phyloP scores from a whole-genome alignment of 2,888 invertebrate genomes.

The Chaetogeoica ovagalla region DNA sequence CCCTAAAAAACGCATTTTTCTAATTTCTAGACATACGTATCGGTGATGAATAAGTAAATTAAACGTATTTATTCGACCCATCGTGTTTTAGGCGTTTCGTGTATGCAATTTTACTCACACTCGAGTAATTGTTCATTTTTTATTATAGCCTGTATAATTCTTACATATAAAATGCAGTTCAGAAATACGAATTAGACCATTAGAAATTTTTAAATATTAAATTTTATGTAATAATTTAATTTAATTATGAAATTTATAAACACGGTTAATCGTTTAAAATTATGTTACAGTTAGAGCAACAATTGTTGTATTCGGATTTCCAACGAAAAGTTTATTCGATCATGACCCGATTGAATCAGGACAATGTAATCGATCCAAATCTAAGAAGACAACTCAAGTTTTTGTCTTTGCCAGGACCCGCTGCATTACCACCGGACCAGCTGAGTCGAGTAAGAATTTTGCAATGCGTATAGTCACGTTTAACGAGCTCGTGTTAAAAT shows the following conservation, averaged over 20 bases:
- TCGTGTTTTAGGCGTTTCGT: slow-evolving; percentile 13
- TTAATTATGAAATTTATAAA: neutral
- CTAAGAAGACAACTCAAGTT: slow-evolving; percentile 74
- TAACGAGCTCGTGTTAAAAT: slow-evolving; percentile 4
- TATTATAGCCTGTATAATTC: neutral
- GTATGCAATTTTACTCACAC: slow-evolving; percentile 26
- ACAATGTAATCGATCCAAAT: slow-evolving; percentile 69
- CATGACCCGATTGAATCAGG: slow-evolving; percentile 71
- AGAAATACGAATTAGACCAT: neutral
- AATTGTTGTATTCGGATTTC: slow-evolving; percentile 78
- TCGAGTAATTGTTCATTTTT: neutral
- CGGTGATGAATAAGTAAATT: too few relatives aligned
- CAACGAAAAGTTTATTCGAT: slow-evolving; percentile 79
- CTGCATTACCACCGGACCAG: slow-evolving; percentile 80
- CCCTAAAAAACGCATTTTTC: too few relatives aligned
- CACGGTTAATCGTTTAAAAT: neutral
- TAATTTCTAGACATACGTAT: too few relatives aligned
- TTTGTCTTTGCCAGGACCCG: slow-evolving; percentile 79
- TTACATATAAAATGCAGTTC: too few relatives aligned
- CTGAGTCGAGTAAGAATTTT: slow-evolving; percentile 71
- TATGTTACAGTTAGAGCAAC: slow-evolving; percentile 73
- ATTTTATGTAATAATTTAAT: neutral
- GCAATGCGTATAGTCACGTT: neutral
- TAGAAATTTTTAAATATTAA: neutral
- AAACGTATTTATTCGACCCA: neutral